phyloP scores from a whole-genome alignment of 1,140 invertebrate genomes.

The Zaprionus kolodkinae region DNA sequence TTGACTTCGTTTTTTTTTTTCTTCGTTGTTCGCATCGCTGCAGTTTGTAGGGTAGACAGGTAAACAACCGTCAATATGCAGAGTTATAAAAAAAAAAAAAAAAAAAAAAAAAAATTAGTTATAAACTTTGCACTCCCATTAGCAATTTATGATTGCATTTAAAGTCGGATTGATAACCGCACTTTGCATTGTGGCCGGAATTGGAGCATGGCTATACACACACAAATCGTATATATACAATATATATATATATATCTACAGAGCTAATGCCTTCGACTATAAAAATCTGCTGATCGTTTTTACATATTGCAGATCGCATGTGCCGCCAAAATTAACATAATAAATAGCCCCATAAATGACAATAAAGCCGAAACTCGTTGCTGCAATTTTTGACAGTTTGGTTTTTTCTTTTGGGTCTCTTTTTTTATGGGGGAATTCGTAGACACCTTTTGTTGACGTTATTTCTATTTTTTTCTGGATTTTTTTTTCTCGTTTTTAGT shows the following conservation, averaged over 20 bases:
- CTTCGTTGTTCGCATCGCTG: constrained; percentile 31
- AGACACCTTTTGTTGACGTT: constrained; percentile 3
- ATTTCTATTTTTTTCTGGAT: constrained; percentile 23
- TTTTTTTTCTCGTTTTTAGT: not conserved
- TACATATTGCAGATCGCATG: constrained; percentile 13
- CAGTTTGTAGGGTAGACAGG: not conserved
- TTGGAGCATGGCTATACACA: constrained; percentile 53
- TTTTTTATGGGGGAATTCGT: constrained; percentile 5
- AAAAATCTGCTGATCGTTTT: constrained; percentile 17
- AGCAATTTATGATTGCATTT: constrained; percentile 54
- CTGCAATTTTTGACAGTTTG: constrained; percentile 41
- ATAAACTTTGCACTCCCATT: constrained; percentile 57
- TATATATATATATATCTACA: not conserved
- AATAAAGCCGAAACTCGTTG: constrained; percentile 53
- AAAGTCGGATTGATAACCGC: constrained; percentile 40
- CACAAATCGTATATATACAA: not conserved
- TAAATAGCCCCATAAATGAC: constrained; percentile 64
- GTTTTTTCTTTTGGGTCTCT: not conserved
- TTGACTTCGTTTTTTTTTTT: constrained; percentile 64
- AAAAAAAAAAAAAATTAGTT: constrained; percentile 10
- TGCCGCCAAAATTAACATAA: constrained; percentile 55
- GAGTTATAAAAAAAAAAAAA: constrained; percentile 9
- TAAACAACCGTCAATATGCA: constrained; percentile 1
- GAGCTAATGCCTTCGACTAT: constrained; percentile 10
- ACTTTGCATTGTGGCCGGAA: constrained; percentile 52